A percentile compares a stretch with the other conserved stretches of the same genome.
Evolutionary conservation across 1,140 invertebrate genomes (phyloP).

Genomic region (Ectropis grisescens): DNA sequence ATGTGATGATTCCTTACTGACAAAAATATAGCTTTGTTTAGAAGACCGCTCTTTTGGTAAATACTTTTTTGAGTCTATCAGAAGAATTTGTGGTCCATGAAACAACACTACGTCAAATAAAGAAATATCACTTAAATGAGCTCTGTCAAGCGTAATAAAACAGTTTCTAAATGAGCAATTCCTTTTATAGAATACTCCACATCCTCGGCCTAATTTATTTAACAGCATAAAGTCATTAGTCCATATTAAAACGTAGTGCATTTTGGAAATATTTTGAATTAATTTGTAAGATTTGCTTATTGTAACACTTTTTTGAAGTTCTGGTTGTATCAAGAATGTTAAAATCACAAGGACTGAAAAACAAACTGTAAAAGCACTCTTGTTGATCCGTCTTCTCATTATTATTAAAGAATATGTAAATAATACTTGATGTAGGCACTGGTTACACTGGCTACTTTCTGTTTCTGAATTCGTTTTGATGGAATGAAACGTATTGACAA

Average conservation of each 20-base stretch:
- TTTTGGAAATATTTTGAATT: too few relatives aligned
- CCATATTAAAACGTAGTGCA: conserved; percentile 12
- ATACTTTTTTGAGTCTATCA: background rate
- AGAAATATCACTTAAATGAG: conserved; percentile 6
- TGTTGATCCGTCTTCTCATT: too few relatives aligned
- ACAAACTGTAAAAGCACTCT: too few relatives aligned
- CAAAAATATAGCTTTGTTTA: conserved; percentile 49
- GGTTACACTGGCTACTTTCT: too few relatives aligned
- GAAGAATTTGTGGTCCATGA: conserved; percentile 10
- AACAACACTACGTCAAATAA: conserved; percentile 20
- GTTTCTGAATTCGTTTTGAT: too few relatives aligned
- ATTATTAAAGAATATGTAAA: too few relatives aligned
- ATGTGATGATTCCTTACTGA: conserved; percentile 42
- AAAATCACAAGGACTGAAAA: too few relatives aligned
- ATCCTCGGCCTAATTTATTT: conserved; percentile 8
- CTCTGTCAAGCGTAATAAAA: conserved; percentile 8
- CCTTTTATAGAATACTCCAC: conserved; percentile 7
- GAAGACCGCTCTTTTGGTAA: conserved; percentile 22
- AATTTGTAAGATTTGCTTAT: too few relatives aligned
- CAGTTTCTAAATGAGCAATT: conserved; percentile 12
- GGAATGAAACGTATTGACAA: too few relatives aligned
- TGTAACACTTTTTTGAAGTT: too few relatives aligned
- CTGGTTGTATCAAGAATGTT: too few relatives aligned
- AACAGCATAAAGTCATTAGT: conserved; percentile 7
- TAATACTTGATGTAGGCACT: too few relatives aligned